Base-by-base conservation (phyloP, 2,888 invertebrate species). In the Anarsia innoxiella region DNA sequence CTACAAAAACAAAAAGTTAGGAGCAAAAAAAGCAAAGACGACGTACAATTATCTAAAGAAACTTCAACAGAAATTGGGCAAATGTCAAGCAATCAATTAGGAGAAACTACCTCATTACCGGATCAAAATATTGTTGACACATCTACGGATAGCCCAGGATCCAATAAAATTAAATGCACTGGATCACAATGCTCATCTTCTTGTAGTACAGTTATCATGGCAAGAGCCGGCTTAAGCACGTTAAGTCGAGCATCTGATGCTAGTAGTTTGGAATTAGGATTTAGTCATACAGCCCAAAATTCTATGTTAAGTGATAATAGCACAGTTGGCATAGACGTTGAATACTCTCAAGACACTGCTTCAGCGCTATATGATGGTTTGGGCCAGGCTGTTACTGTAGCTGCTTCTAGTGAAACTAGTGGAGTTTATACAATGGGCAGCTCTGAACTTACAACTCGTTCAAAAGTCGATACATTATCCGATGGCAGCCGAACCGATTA, bases 111-210 rank as follows among this genome's bases (percentile, higher is more conserved):
- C 42, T 77, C 77, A 45, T 59, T 75, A 49, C 67, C 74, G 40
- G 83, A 82, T 48, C 75, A 74, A 63, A 83, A 39, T 68, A 71
- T 43, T 54, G 75, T 66, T 58, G 88, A 73, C 74, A 84, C 72
- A 28, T 71, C 83, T 49, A 82, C 86, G 49, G 87, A 87, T 37
- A 88, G 88, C 54, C 88, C 88, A 23, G 75, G 75, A 32, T 87
- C 88, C 28, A 87, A 80, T 52, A 88, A 87, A 57, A 77, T 82
- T 16, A 84, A 90, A 69, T 91, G 90, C 62, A 88, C 90, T 29
- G 92, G 92, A 36, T 93, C 93, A 14, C 94, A 94, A 65, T 94
- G 94, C 69, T 93, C 93, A 39, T 94, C 94, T 36, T 93, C 93
- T 14, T 94, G 94, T 65, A 94, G 94, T 59, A 94, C 94, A 23